phyloP scores from a whole-genome alignment of 1,140 invertebrate species.

The Myzus persicae region DNA sequence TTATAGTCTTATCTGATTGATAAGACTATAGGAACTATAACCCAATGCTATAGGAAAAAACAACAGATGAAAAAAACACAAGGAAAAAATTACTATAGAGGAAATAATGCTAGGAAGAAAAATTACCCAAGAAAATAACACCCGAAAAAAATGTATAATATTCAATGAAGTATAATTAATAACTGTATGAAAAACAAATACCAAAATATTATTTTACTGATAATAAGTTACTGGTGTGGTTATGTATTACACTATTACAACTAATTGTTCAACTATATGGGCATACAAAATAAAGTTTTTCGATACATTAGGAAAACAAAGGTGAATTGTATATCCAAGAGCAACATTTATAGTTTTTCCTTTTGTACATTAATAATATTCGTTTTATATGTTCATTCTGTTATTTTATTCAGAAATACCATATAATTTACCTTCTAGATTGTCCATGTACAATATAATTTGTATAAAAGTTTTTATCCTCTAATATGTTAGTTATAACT shows the following conservation, averaged over 20 bases:
- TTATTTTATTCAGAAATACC: neutral
- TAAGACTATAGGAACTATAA: too few relatives aligned
- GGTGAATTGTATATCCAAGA: too few relatives aligned
- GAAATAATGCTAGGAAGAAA: neutral
- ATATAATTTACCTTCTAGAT: neutral
- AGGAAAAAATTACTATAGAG: neutral
- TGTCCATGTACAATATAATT: neutral
- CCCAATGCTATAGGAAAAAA: too few relatives aligned
- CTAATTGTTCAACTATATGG: too few relatives aligned
- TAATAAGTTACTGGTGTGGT: too few relatives aligned
- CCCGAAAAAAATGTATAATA: too few relatives aligned
- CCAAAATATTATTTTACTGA: neutral
- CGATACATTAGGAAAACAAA: neutral
- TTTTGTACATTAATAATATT: neutral
- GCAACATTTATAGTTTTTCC: neutral
- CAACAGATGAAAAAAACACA: neutral
- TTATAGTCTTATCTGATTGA: too few relatives aligned
- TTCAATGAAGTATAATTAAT: too few relatives aligned
- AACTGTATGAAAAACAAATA: neutral
- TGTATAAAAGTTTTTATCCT: neutral
- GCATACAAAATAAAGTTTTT: neutral
- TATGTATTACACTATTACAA: too few relatives aligned
- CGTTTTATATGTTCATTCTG: neutral
- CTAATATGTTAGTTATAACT: neutral
- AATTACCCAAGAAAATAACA: neutral